Evolutionary conservation across 2,888 invertebrate species (phyloP), one percentile per base, ranked within the genome.

Genomic region (Aplocera efformata): DNA sequence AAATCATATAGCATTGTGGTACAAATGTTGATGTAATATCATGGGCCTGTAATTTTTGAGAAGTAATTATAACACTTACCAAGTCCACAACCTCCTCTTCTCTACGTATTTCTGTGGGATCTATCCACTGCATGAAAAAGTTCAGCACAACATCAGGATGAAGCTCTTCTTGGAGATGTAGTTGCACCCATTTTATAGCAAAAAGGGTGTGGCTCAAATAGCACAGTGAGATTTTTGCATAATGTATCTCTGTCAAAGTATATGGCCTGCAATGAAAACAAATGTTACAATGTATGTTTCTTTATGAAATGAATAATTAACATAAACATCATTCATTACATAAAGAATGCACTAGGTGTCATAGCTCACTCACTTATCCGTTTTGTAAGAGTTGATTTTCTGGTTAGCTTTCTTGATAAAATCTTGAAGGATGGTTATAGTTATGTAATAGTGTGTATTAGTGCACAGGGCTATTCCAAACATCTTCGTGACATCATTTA

Each of bases 111-210:
- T 58, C 58, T 1, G 53, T 48, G 11, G 73, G 67, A 50, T 82
- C 76, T 24, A 72, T 48, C 83, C 82, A 84, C 41, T 84, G 81
- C 2, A 74, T 37, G 46, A 79, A 79, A 47, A 75, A 79, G 40
- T 72, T 78, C 0, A 77, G 43, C 1, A 80, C 75, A 37, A 58
- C 37, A 28, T 71, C 69, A 10, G 83, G 79, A 1, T 57, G 43
- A 32, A 76, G 36, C 17, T 67, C 58, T 6, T 60, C 40, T 23
- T 44, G 56, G 10, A 52, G 40, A 11, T 60, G 50, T 17, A 44
- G 42, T 33, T 68, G 66, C 1, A 66, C 63, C 80, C 80, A 82
- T 50, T 79, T 75, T 2, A 79, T 46, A 35, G 66, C 47, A 6
- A 79, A 58, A 39, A 53, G 74, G 1, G 67, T 58, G 22, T 82